These are phyloP conservation scores for Carduelis carduelis DNA, from an alignment of 2,797 vertebrate species.

Conservation along the genomic window DNA sequence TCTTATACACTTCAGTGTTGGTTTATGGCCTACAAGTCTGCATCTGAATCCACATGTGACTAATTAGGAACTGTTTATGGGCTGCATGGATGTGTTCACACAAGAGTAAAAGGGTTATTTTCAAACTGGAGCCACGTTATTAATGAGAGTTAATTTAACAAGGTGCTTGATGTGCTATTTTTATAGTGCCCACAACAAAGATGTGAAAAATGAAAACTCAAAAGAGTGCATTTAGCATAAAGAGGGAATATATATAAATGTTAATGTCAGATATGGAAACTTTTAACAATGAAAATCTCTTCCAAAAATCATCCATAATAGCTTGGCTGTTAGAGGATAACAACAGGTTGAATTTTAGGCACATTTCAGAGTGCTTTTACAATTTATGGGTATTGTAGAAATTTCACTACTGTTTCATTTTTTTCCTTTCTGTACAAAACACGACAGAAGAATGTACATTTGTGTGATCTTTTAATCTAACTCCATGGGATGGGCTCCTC, in stretches of 20 bases:
- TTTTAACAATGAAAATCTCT: neutral
- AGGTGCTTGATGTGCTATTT: conserved; percentile 35
- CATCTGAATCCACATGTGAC: conserved; percentile 76
- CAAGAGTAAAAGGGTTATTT: conserved; percentile 1
- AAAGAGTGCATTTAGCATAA: neutral
- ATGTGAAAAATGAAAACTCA: neutral
- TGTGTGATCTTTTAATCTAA: neutral
- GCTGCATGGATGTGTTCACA: conserved; percentile 51
- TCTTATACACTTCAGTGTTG: conserved; percentile 78
- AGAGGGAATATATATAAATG: neutral
- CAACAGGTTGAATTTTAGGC: neutral
- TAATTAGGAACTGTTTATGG: conserved; percentile 78
- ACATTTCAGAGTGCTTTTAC: rapidly evolving
- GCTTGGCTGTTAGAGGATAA: neutral
- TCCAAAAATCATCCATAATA: neutral
- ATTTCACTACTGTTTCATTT: neutral
- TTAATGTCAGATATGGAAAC: neutral
- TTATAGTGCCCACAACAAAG: neutral
- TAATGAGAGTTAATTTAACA: conserved; percentile 71
- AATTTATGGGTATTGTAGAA: neutral
- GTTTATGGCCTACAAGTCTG: conserved; percentile 73
- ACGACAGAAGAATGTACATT: neutral
- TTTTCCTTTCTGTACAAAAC: neutral
- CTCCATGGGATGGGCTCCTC: neutral
- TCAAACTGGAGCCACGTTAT: conserved; percentile 7